A percentile compares a stretch with the other conserved stretches of the same genome.
Conservation (phyloP, 2,113 vertebrate genomes). For the Eudorcas thomsonii region DNA sequence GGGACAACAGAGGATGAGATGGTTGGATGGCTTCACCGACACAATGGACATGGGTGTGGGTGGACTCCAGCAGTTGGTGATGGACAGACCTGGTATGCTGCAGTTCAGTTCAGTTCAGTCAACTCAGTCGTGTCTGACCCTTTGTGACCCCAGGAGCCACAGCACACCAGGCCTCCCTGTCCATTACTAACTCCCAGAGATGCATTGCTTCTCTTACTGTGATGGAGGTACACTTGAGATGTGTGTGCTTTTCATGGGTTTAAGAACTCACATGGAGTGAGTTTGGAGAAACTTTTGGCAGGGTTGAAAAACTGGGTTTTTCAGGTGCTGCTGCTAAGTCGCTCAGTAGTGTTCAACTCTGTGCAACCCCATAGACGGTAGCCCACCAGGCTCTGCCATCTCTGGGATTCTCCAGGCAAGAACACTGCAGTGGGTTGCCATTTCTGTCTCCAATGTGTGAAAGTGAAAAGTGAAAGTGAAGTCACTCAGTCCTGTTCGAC, state of each 20-base stretch:
- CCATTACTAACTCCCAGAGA: too few species aligned
- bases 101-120: not conserved
- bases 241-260: not conserved
- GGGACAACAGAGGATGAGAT: not conserved
- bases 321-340: not conserved
- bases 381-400: too few species aligned
- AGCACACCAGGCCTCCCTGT: too few species aligned
- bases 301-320: not conserved
- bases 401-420: too few species aligned
- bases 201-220: not conserved
- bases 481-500: rapidly evolving
- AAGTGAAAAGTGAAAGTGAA: too few species aligned
- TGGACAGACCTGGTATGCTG: not conserved
- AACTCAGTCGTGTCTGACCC: too few species aligned
- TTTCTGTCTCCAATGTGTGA: too few species aligned
- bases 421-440: too few species aligned
- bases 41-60: not conserved
- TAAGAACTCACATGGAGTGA: not conserved
- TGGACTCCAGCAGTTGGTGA: not conserved
- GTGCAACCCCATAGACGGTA: rapidly evolving
- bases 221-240: not conserved
- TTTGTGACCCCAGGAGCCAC: too few species aligned
- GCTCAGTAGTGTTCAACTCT: too few species aligned
- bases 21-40: not conserved
- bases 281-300: not conserved